phyloP scores from a whole-genome alignment of 2,888 invertebrate species.

The Phortica okadai region DNA sequence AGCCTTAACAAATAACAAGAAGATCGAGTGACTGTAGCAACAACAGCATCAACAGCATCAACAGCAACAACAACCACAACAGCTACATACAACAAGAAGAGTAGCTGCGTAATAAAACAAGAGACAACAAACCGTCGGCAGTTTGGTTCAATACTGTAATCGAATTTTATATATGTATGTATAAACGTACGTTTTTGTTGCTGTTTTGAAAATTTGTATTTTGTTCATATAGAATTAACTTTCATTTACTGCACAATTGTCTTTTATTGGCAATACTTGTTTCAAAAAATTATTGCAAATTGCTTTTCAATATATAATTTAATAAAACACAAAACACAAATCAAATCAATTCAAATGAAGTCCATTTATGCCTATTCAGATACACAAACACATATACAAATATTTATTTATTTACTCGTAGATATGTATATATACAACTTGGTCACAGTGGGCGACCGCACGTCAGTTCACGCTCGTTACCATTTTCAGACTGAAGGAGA shows the following conservation, averaged over 20 bases:
- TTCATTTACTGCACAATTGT: too few species aligned
- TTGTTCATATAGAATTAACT: too few species aligned
- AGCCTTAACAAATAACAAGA: slow-evolving; percentile 27
- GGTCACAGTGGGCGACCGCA: slow-evolving; percentile 32
- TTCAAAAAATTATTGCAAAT: too few species aligned
- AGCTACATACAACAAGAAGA: slow-evolving; percentile 3
- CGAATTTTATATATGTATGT: too few species aligned
- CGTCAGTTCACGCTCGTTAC: slow-evolving; percentile 53
- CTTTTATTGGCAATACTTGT: too few species aligned
- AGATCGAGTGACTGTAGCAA: slow-evolving; percentile 11
- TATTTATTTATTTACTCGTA: too few species aligned
- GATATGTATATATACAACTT: neutral
- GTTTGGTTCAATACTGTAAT: too few species aligned
- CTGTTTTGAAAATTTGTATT: too few species aligned
- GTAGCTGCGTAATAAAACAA: slow-evolving; percentile 8
- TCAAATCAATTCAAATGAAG: too few species aligned
- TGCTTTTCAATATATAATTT: too few species aligned
- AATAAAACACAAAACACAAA: too few species aligned
- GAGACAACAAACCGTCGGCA: neutral
- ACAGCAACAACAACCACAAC: slow-evolving; percentile 13
- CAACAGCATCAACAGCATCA: slow-evolving; percentile 19
- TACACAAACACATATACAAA: neutral
- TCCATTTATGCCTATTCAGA: neutral
- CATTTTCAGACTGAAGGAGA: slow-evolving; percentile 54
- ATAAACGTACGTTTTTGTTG: too few species aligned